These are phyloP conservation scores for Enteromius paludinosus DNA, from an alignment of 2,797 vertebrate genomes.

Conservation along the genomic window DNA sequence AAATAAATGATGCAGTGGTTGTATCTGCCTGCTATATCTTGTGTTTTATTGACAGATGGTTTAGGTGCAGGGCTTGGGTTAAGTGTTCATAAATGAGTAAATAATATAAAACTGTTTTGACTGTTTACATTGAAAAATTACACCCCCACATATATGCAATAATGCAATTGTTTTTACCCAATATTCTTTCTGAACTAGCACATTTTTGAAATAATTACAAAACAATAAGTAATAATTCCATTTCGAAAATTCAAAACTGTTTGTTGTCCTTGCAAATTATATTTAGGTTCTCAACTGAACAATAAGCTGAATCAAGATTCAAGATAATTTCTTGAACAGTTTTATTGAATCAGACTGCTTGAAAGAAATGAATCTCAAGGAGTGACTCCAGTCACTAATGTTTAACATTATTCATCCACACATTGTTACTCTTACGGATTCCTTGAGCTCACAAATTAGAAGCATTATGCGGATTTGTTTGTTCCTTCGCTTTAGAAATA, in stretches of 20 bases:
- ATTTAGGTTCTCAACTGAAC: background rate
- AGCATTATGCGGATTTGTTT: conserved; percentile 21
- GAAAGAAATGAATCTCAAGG: background rate
- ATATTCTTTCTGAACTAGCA: too few relatives aligned
- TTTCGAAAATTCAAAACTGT: too few relatives aligned
- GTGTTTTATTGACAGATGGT: too few relatives aligned
- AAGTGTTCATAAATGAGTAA: too few relatives aligned
- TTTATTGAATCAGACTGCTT: background rate
- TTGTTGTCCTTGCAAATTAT: background rate
- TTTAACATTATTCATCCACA: background rate
- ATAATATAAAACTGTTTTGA: too few relatives aligned
- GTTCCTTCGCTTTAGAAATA: conserved; percentile 34
- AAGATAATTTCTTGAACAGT: background rate
- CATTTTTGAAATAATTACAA: background rate
- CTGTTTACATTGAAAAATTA: too few relatives aligned
- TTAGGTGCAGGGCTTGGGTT: too few relatives aligned
- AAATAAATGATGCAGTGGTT: too few relatives aligned
- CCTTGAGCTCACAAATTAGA: conserved; percentile 18
- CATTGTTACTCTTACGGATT: background rate
- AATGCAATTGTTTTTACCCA: too few relatives aligned
- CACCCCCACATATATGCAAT: too few relatives aligned
- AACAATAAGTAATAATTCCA: too few relatives aligned
- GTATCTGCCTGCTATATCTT: too few relatives aligned
- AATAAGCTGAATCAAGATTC: background rate
- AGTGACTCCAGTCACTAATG: background rate